Evolutionary conservation across 2,797 vertebrate genomes (phyloP).

Genomic region (Epinephelus coioides): DNA sequence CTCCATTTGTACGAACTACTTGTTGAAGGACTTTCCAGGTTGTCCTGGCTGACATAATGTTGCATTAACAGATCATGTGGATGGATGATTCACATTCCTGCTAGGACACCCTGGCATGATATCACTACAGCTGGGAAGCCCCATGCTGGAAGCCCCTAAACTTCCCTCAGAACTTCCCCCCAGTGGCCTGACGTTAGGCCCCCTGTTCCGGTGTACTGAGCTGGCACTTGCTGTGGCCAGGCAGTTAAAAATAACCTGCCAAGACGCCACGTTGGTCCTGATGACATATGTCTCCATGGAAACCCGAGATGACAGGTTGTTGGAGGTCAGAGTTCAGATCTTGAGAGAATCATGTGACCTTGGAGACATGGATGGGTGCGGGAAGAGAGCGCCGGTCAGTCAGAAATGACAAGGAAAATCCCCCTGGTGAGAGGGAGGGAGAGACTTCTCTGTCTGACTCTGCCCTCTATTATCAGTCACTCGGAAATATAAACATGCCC

Average conservation of each 20-base stretch:
- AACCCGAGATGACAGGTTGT: conserved; percentile 69
- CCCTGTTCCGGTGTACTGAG: conserved; percentile 47
- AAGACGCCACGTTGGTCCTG: conserved; percentile 56
- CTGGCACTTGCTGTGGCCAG: conserved; percentile 39
- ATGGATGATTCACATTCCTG: conserved; percentile 75
- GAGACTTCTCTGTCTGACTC: conserved; percentile 26
- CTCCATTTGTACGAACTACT: conserved; percentile 46
- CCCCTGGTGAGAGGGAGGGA: conserved; percentile 29
- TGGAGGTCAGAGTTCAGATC: conserved; percentile 67
- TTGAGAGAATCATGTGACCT: conserved; percentile 69
- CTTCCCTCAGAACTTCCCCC: conserved; percentile 64
- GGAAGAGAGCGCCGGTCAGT: conserved; percentile 30
- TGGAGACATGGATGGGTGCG: conserved; percentile 33
- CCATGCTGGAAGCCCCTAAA: conserved; percentile 77
- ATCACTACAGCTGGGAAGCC: conserved; percentile 78
- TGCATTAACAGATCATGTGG: conserved; percentile 69
- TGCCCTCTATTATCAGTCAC: conserved; percentile 50
- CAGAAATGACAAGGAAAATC: conserved; percentile 61
- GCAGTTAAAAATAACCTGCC: conserved; percentile 72
- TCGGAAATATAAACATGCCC: conserved; percentile 70
- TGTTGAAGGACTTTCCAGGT: conserved; percentile 74
- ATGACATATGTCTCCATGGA: conserved; percentile 75
- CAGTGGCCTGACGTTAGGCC: conserved; percentile 37
- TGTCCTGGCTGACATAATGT: conserved; percentile 65
- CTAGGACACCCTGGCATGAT: conserved; percentile 68